Conservation (phyloP, 2,113 vertebrate species). For the Myrmecophaga tridactyla region DNA sequence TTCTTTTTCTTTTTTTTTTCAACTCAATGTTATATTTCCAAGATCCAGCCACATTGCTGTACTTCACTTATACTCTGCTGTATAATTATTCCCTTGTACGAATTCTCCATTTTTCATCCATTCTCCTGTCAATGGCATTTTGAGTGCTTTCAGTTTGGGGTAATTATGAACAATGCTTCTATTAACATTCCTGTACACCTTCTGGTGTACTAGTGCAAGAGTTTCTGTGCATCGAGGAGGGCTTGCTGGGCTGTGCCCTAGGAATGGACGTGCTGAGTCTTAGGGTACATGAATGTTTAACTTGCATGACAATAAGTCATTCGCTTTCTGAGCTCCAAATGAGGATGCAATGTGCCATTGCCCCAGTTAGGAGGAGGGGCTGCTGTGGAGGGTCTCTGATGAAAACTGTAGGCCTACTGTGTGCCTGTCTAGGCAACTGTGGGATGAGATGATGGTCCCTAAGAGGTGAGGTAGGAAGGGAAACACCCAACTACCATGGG, state of each 20-base stretch:
- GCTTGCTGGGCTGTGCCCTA: background rate
- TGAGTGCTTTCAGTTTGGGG: background rate
- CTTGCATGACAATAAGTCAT: background rate
- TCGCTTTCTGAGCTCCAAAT: background rate
- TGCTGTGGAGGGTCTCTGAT: background rate
- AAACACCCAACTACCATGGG: background rate
- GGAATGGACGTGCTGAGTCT: background rate
- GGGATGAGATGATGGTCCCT: background rate
- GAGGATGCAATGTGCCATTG: background rate
- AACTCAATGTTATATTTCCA: background rate
- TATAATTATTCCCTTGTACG: background rate
- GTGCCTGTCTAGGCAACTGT: background rate
- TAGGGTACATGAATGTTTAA: background rate
- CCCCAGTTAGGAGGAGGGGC: background rate
- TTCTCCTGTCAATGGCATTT: background rate
- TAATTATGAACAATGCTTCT: background rate
- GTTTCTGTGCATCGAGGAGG: too few species aligned
- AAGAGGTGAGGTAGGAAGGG: background rate
- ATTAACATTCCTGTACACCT: background rate
- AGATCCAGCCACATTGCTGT: background rate
- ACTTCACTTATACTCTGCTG: background rate
- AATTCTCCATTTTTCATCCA: background rate
- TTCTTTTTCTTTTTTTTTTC: slow-evolving; percentile 7
- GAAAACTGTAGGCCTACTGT: background rate
- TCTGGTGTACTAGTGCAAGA: background rate